Conservation (phyloP, 2,113 vertebrate species). For the Spizaetus ornatus region DNA sequence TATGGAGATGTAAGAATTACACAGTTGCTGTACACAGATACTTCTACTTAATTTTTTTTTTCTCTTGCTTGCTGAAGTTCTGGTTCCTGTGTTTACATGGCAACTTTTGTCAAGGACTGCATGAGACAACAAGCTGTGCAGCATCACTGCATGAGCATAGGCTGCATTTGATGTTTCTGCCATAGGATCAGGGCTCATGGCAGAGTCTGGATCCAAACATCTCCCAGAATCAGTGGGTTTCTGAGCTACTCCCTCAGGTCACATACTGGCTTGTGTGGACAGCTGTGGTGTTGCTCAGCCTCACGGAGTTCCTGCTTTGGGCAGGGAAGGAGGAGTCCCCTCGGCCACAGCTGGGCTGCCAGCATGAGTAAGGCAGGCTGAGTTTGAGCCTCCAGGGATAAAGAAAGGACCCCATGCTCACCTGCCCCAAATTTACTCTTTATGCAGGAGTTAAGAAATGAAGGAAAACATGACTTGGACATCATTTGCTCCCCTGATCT, state of each 20-base stretch:
- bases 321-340: background rate
- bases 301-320: accelerated
- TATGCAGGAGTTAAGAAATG: background rate
- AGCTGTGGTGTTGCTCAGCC: background rate
- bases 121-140: background rate
- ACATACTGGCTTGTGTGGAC: background rate
- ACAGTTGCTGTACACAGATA: background rate
- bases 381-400: background rate
- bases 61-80: background rate
- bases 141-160: accelerated
- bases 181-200: background rate
- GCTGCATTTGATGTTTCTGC: background rate
- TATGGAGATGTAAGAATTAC: background rate
- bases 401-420: background rate
- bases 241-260: background rate
- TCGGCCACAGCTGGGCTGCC: background rate
- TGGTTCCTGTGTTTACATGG: background rate
- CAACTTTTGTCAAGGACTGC: background rate
- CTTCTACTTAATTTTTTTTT: background rate
- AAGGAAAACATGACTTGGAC: background rate
- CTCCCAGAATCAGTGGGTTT: background rate
- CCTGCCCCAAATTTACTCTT: background rate
- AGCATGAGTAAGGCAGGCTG: background rate
- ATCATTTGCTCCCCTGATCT: background rate
- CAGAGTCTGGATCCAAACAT: background rate